Evolutionary conservation across 2,888 invertebrate species (phyloP), one percentile per base, ranked within the genome.

Genomic region (Dryomyza anilis): DNA sequence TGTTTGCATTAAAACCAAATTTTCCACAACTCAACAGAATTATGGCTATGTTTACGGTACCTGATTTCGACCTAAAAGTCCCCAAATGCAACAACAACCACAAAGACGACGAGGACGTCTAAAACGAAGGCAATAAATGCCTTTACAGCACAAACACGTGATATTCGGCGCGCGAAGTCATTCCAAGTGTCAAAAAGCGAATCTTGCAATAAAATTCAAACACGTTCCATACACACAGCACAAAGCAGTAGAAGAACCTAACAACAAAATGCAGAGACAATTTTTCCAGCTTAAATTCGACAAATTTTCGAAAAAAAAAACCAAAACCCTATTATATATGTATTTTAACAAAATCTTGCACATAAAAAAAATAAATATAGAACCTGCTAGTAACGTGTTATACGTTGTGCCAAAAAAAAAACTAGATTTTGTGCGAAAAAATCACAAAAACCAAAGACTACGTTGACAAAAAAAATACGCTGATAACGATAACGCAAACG

Each of bases 401-500:
- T 12, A 7, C n/a, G 27, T 12, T 27, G 27, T 3, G 19, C 21
- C 33, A 36, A 48, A 43, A 56, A 27, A 7, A 43, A 39, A 23
- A 46, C 14, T 21, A 23, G 21, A 16, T 14, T 16, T 39, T 50
- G 30, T 48, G 19, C 10, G 21, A 19, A 46, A 27, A 12, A 8
- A 12, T 23, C 23, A 4, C 1, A 6, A 27, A 23, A 23, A 27
- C 27, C 27, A 23, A 27, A n/a, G 27, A 23, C 3, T 10, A 27
- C 27, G 29, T 8, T 52, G 27, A n/a, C n/a, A n/a, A n/a, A n/a
- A n/a, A n/a, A n/a, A n/a, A n/a, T n/a, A 39, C 56, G 8, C 48
- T 48, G 61, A 53, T 53, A 61, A 53, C 52, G 52, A 53, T 53
- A 61, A 61, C 61, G 43, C 53, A 27, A 52, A 55, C 39, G 57